Evolutionary conservation across 1,140 invertebrate genomes (phyloP).

Genomic region (Pomacea maculata): DNA sequence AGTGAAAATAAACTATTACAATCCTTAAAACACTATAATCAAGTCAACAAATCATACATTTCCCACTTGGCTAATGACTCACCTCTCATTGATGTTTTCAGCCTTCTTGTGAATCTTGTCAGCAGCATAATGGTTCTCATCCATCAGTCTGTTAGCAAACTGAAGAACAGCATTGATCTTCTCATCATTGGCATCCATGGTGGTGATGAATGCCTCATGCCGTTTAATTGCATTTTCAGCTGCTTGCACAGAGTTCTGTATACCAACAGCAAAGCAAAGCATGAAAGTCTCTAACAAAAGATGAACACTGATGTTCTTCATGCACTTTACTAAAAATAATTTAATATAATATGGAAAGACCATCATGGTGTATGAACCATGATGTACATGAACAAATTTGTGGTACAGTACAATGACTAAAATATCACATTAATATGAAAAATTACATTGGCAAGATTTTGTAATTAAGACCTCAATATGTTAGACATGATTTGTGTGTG

Average conservation of each 20-base stretch:
- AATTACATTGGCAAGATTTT: too few relatives aligned
- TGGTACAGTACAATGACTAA: too few relatives aligned
- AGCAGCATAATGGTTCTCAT: slow-evolving; percentile 84
- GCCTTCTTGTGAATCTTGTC: slow-evolving; percentile 97
- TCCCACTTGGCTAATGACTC: slow-evolving; percentile 1
- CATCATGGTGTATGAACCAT: too few relatives aligned
- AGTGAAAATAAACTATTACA: not conserved
- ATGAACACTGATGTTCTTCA: too few relatives aligned
- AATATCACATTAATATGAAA: too few relatives aligned
- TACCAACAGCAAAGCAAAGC: not conserved
- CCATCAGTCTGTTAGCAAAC: slow-evolving; percentile 86
- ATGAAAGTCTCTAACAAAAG: too few relatives aligned
- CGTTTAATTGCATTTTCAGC: slow-evolving; percentile 97
- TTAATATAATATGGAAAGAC: too few relatives aligned
- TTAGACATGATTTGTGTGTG: too few relatives aligned
- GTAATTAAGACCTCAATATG: too few relatives aligned
- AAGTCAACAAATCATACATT: not conserved
- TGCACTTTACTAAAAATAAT: too few relatives aligned
- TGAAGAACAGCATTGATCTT: slow-evolving; percentile 96
- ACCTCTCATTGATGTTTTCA: slow-evolving; percentile 87
- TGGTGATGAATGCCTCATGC: slow-evolving; percentile 98
- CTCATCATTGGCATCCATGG: slow-evolving; percentile 99
- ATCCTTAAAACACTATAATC: not conserved
- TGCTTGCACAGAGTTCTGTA: slow-evolving; percentile 79
- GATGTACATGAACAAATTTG: too few relatives aligned